Evolutionary conservation across 92 coral and sea anemone genomes (phyloP), one percentile per base, ranked within the genome.

Genomic region (Hydrozoanthus gracilis): DNA sequence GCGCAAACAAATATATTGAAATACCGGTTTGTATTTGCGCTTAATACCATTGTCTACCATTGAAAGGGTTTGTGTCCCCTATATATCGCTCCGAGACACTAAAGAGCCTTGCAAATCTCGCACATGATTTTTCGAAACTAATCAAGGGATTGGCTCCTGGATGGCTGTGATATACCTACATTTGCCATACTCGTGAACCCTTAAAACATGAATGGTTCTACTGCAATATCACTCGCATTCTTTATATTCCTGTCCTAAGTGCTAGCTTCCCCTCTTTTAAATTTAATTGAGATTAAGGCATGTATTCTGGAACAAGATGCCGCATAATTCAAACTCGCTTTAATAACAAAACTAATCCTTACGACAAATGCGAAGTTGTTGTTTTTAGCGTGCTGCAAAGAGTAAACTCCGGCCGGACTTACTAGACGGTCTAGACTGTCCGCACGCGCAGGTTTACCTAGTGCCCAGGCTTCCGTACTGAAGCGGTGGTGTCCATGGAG

Each of bases 231-330:
- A n/a, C 11, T 7, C 11, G 49, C 82, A 76, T 52, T 27, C 66
- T 76, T 76, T 6, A 14, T 76, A 49, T 18, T 76, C 82, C 82
- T 52, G 66, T 44, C 67, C 35, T 15, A 13, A 76, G 82, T 76
- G 82, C 3, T 52, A 4, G 5, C 7, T 76, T 52, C 67, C 48
- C 20, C 49, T n/a, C 39, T 54, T 12, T 12, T 58, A 4, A 15
- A 14, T 11, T 58, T 58, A 58, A 58, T 58, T 5, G 10, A 72
- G 47, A 14, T 44, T 9, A 44, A 72, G 47, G n/a, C 39, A 11
- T 51, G 16, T 9, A 54, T 18, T 27, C 54, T 54, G 46, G 16
- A 27, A 17, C 20, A 76, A 20, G 49, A 13, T 35, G 10, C 0
- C 18, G 18, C 9, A 15, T n/a, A 14, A 1, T 15, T 64, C 7